Percentiles rank a stretch among this genome's conserved stretches.
phyloP scores from a whole-genome alignment of 2,797 vertebrate species.

The Pipistrellus nathusii region DNA sequence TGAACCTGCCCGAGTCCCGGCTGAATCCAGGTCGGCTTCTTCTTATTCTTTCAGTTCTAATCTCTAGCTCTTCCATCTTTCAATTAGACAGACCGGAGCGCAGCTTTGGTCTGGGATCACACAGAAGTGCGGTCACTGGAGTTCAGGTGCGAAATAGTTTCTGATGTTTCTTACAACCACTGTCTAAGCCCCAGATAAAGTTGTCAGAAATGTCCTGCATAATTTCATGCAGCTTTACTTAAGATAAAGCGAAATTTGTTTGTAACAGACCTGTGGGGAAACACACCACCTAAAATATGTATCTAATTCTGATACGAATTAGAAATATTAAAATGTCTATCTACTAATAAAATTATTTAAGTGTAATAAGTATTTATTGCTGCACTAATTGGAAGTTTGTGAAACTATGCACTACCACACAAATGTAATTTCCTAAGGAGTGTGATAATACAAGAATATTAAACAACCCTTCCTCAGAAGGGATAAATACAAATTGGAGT shows the following conservation, averaged over 20 bases:
- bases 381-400: background rate
- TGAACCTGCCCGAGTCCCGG: background rate
- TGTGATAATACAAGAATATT: background rate
- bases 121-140: background rate
- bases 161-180: background rate
- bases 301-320: background rate
- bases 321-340: background rate
- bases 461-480: background rate
- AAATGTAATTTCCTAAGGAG: background rate
- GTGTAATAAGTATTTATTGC: background rate
- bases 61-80: background rate
- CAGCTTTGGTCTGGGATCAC: background rate
- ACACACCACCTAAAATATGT: background rate
- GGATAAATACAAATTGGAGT: background rate
- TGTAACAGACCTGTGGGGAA: background rate
- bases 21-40: slow-evolving; percentile 41
- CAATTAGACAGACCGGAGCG: background rate
- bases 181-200: background rate
- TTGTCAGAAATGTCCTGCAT: background rate
- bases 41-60: background rate
- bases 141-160: background rate
- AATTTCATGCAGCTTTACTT: background rate
- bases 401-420: background rate
- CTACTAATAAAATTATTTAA: slow-evolving; percentile 4
- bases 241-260: background rate